Conservation (phyloP, 2,797 vertebrate species). For the Parauchenoglanis punctatus region DNA sequence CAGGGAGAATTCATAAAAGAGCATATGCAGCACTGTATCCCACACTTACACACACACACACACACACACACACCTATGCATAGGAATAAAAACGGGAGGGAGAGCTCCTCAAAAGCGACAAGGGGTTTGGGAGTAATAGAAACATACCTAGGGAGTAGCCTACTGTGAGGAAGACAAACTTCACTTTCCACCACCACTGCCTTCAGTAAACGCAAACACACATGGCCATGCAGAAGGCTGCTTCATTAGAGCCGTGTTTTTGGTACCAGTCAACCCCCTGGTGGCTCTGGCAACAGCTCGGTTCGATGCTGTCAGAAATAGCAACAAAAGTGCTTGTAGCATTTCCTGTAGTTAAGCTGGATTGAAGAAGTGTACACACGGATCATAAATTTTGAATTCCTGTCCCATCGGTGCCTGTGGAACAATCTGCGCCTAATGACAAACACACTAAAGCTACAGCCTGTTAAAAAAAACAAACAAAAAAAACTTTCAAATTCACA, state of each 20-base stretch:
- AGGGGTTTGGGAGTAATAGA: conserved; percentile 62
- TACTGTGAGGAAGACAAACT: conserved; percentile 72
- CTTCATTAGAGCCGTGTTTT: conserved; percentile 68
- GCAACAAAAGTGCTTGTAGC: conserved; percentile 65
- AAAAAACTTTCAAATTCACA: conserved; percentile 35
- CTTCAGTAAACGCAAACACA: conserved; percentile 44
- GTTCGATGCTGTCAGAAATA: conserved; percentile 65
- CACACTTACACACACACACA: conserved; percentile 65
- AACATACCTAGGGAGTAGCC: conserved; percentile 65
- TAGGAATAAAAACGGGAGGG: conserved; percentile 45
- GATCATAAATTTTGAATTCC: conserved; percentile 76
- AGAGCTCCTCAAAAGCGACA: conserved; percentile 71
- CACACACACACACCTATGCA: conserved; percentile 48
- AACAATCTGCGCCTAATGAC: conserved; percentile 63
- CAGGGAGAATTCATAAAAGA: conserved; percentile 79
- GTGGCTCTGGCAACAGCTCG: conserved; percentile 62
- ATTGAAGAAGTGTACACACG: conserved; percentile 65
- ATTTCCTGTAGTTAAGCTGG: conserved; percentile 64
- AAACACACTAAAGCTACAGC: conserved; percentile 62
- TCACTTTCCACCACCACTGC: conserved; percentile 57
- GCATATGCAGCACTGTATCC: conserved; percentile 60
- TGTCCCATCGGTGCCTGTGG: conserved; percentile 64
- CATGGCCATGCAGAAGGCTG: conserved; percentile 57
- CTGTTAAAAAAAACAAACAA: conserved; percentile 27
- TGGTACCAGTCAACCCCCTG: conserved; percentile 61